phyloP scores from a whole-genome alignment of 2,888 invertebrate genomes.

The Psylliodes chrysocephalus region DNA sequence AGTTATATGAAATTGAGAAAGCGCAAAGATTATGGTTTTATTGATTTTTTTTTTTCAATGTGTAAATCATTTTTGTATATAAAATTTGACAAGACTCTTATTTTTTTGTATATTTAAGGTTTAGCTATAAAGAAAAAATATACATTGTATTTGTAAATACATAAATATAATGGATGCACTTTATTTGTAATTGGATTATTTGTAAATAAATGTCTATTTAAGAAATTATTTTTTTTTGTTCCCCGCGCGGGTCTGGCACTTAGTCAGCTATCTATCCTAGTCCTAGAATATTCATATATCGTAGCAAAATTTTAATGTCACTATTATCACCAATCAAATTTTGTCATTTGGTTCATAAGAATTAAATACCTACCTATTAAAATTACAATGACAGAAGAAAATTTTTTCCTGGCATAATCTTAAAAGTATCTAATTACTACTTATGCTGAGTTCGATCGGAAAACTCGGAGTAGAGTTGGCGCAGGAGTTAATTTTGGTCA shows the following conservation, averaged over 20 bases:
- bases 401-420: no score
- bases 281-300: no score
- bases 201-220: slow-evolving; percentile 63
- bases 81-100: slow-evolving; percentile 56
- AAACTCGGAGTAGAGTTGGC: no score
- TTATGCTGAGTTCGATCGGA: no score
- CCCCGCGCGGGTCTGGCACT: not conserved
- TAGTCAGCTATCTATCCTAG: no score
- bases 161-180: slow-evolving; percentile 53
- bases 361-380: no score
- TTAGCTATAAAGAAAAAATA: slow-evolving; percentile 52
- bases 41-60: slow-evolving; percentile 8
- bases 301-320: no score
- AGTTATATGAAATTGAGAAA: slow-evolving; percentile 22
- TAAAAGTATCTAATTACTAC: no score
- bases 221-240: slow-evolving; percentile 31
- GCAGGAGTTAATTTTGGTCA: no score
- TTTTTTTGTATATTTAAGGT: slow-evolving; percentile 57
- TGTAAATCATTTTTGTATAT: slow-evolving; percentile 46
- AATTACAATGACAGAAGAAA: no score
- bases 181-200: slow-evolving; percentile 61
- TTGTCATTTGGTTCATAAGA: no score
- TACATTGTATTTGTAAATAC: slow-evolving; percentile 56
- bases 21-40: slow-evolving; percentile 41
- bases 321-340: no score